Evolutionary conservation across 2,113 vertebrate genomes (phyloP), one percentile per base, ranked within the genome.

Genomic region (Phycodurus eques): DNA sequence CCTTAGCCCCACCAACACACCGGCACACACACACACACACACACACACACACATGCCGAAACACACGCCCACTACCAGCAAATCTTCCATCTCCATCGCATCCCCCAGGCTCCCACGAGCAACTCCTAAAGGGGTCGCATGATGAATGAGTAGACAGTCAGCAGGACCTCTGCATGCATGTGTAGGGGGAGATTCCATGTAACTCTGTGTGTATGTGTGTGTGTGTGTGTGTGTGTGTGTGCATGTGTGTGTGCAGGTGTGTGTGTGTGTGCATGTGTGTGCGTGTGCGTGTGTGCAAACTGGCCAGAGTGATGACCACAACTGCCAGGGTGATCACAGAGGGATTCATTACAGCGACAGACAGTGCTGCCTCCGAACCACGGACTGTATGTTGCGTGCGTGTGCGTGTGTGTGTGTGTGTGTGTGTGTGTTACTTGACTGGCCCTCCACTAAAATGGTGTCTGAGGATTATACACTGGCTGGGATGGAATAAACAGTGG

Each of bases 331-430:
- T 77, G 76, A 42, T 88, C 85, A 94, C 95, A 93, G 79, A 91
- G 92, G 93, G 94, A 93, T 94, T 98, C 97, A 99, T 98, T 98
- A 97, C 91, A 85, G 91, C 94, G 94, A 95, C 95, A 95, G 90
- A 92, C 94, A 96, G 90, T 93, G 87, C 93, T 87, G 92, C 95
- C 93, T 88, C 83, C 93, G 94, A 92, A 93, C 94, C 88, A 83
- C 82, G 73, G 79, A 72, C 75, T 72, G 46, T 79, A 81, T 74
- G 70, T 47, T 22, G 27, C 63, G 72, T 69, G 67, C 67, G 27
- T 77, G 72, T 71, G 69, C 39, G 68, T 56, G 46, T 78, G 62
- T 53, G 54, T 68, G 59, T 44, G 63, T 66, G 67, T 54, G 49
- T 51, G 54, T 54, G 33, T 65, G 65, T 14, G 35, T 17, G 42